A percentile compares a stretch with the other conserved stretches of the same genome.
Conservation (phyloP, 2,797 vertebrate species). For the Pseudomugil gertrudae region DNA sequence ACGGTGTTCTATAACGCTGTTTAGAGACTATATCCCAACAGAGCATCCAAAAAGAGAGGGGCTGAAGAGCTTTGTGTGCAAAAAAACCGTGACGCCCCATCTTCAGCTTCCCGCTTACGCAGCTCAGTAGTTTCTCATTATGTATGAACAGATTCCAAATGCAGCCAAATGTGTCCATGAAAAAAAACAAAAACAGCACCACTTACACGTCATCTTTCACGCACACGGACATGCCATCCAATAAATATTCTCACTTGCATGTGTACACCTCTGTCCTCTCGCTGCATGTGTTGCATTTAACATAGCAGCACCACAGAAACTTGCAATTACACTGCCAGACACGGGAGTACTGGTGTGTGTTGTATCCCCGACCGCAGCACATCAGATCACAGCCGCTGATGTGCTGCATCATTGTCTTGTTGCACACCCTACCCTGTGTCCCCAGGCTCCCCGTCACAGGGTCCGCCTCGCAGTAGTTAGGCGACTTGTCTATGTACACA, state of each 20-base stretch:
- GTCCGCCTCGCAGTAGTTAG: constrained; percentile 97
- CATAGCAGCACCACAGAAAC: constrained; percentile 99
- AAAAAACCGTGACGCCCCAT: constrained; percentile 55
- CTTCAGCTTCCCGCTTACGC: constrained; percentile 39
- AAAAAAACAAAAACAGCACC: constrained; percentile 47
- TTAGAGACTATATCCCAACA: constrained; percentile 28
- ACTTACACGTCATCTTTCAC: constrained; percentile 15
- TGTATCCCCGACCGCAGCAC: constrained; percentile 98
- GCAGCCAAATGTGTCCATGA: constrained; percentile 46
- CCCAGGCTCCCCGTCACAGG: constrained; percentile 90
- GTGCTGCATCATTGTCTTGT: constrained; percentile 93
- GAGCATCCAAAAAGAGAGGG: constrained; percentile 34
- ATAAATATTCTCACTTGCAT: constrained; percentile 89
- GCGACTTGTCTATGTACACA: constrained; percentile 96
- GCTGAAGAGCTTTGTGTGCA: constrained; percentile 71
- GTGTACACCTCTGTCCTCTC: constrained; percentile 98
- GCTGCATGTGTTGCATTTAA: constrained; percentile 98
- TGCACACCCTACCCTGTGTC: constrained; percentile 94
- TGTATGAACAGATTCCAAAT: constrained; percentile 37
- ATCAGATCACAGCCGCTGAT: constrained; percentile 93
- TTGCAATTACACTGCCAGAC: constrained; percentile 99
- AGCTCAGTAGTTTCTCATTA: constrained; percentile 47
- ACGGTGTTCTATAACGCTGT: constrained; percentile 19
- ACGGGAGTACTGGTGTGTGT: constrained; percentile 96
- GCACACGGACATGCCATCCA: constrained; percentile 36